Evolutionary conservation across 2,797 vertebrate species (phyloP), one percentile per base, ranked within the genome.

Genomic region (Oceanodroma leucorhoa): DNA sequence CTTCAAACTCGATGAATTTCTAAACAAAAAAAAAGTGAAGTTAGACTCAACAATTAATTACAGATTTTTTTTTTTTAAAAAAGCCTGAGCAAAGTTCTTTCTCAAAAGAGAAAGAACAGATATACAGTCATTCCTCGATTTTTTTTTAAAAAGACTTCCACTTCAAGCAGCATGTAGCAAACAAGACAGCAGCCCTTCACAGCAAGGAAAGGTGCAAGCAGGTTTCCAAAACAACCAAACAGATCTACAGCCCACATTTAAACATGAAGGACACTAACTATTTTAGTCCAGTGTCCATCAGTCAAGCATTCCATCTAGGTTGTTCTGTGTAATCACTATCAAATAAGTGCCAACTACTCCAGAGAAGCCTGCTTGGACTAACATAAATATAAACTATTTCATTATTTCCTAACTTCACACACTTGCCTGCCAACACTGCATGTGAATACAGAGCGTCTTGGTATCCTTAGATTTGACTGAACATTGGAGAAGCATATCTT

Each of bases 1-100:
- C 99, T 97, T 99, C 99, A 96, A 99, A 98, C 93, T 98, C 98
- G 15, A 99, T 99, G 97, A 99, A 99, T 98, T 99, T 99, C 99
- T 99, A 95, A 97, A 65, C 46, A 90, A 96, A 76, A 89, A 89
- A 89, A 93, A 89, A 93, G 23, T 54, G 9, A 94, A 90, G 10
- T 96, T 92, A 89, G n/a, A 61, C 5, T 70, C 60, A 80, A 54
- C 17, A 75, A 60, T 23, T 29, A 61, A 40, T 55, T 19, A 61
- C 6, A 80, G 27, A 10, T 36, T n/a, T 48, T 10, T 45, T n/a
- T 48, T 16, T 51, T 79, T 90, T 73, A 5, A 17, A 18, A 54
- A 58, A 17, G 34, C 19, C 38, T 30, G 19, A 81, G 23, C 19
- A 38, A 86, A 55, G 15, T 22, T 48, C 8, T 46, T 78, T 70